phyloP scores from a whole-genome alignment of 2,113 vertebrate genomes.

The Hystrix brachyura region DNA sequence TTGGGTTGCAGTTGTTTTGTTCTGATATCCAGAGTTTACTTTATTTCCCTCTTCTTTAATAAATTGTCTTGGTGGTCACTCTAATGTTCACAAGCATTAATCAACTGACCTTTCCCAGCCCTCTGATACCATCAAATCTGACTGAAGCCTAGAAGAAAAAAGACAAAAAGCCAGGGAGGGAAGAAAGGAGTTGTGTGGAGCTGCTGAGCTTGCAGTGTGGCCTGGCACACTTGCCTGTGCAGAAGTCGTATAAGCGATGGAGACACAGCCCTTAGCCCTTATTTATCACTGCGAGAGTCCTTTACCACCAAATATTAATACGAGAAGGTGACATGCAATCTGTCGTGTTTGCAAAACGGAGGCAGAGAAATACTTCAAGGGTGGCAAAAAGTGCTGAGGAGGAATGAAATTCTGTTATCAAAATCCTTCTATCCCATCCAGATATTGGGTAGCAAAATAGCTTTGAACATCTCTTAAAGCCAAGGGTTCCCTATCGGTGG shows the following conservation, averaged over 20 bases:
- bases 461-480: conserved; percentile 42
- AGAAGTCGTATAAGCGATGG: neutral
- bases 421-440: neutral
- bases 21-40: conserved; percentile 21
- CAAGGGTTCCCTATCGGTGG: neutral
- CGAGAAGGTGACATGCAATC: conserved; percentile 28
- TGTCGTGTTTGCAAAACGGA: conserved; percentile 61
- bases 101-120: conserved; percentile 20
- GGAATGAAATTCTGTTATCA: conserved; percentile 83
- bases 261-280: neutral
- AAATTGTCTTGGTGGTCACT: conserved; percentile 57
- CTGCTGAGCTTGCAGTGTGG: neutral
- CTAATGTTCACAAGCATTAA: conserved; percentile 37
- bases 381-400: conserved; percentile 70
- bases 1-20: neutral
- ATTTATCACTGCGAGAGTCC: conserved; percentile 47
- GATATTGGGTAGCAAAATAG: neutral
- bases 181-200: neutral
- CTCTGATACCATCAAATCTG: conserved; percentile 37
- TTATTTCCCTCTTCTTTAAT: conserved; percentile 32
- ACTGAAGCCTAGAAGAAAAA: conserved; percentile 58
- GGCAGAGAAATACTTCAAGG: conserved; percentile 63
- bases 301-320: conserved; percentile 62
- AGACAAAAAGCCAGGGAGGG: neutral
- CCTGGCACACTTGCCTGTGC: fast-evolving